phyloP scores from a whole-genome alignment of 2,888 invertebrate species.

The Acleris emargana region DNA sequence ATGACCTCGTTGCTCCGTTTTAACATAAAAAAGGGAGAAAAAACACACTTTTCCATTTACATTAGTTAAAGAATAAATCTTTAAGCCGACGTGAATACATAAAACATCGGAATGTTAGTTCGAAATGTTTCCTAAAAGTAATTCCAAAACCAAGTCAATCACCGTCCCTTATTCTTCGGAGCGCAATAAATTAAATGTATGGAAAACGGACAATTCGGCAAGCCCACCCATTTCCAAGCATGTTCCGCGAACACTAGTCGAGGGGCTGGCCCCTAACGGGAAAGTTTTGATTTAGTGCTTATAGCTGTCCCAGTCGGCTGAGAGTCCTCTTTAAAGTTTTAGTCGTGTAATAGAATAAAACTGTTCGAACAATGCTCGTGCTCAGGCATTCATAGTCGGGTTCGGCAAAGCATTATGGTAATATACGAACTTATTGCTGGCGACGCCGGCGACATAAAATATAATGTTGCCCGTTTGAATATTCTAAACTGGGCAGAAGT shows the following conservation, averaged over 20 bases:
- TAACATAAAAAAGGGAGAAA: too few species aligned
- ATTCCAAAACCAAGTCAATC: constrained; percentile 15
- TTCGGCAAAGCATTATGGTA: constrained; percentile 59
- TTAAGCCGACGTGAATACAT: too few species aligned
- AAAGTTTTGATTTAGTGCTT: constrained; percentile 83
- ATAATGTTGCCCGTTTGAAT: constrained; percentile 68
- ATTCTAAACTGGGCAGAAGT: constrained; percentile 58
- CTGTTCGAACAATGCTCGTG: constrained; percentile 72
- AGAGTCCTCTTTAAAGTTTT: constrained; percentile 78
- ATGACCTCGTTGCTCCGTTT: too few species aligned
- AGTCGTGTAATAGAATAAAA: constrained; percentile 81
- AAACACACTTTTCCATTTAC: too few species aligned
- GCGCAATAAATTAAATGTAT: constrained; percentile 41
- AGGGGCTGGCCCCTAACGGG: constrained; percentile 61
- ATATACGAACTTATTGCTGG: constrained; percentile 65
- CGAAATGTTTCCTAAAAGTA: constrained; percentile 13
- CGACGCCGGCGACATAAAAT: constrained; percentile 60
- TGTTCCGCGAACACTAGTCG: constrained; percentile 69
- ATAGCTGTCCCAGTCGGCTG: constrained; percentile 72
- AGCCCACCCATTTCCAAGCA: constrained; percentile 57
- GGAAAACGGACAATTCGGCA: constrained; percentile 60
- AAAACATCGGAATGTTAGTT: constrained; percentile 3
- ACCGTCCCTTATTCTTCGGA: constrained; percentile 55
- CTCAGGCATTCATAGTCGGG: constrained; percentile 66
- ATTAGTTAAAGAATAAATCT: too few species aligned